Base-by-base conservation (phyloP, 2,113 vertebrate genomes). In the Lophius piscatorius region DNA sequence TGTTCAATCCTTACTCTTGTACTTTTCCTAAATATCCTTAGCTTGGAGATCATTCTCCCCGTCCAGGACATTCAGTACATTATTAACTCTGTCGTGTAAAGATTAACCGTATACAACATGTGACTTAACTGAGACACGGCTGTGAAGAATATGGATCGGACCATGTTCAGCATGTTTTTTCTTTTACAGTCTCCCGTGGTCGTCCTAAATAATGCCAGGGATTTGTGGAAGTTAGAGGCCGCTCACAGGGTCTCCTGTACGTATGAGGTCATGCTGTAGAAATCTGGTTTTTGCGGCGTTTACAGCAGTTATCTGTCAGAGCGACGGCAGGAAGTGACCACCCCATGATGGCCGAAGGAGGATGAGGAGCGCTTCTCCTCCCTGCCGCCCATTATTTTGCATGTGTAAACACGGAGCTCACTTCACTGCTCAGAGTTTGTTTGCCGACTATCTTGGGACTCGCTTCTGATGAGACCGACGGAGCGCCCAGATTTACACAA, bases 401-500 rank as follows among this genome's bases (percentile, higher is more conserved):
- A 6, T 42, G 12, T 24, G 60, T 65, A 39, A 58, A 77, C 49
- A 74, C 16, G 1, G 2, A 55, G 23, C 60, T 44, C 47, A n/a
- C 54, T 20, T 50, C 26, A 12, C 20, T 3, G 1, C 6, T 51
- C 21, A 10, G 26, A 3, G 0, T 1, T 1, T 58, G 48, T 65
- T 72, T 69, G 63, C 29, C 11, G 17, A 55, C 42, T 33, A 35
- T 36, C 42, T 52, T n/a, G n/a, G n/a, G n/a, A n/a, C n/a, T n/a
- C n/a, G n/a, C n/a, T n/a, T n/a, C n/a, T n/a, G n/a, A n/a, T n/a
- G n/a, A n/a, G n/a, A n/a, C n/a, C n/a, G n/a, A n/a, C n/a, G n/a
- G n/a, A n/a, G n/a, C n/a, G n/a, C n/a, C n/a, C n/a, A n/a, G n/a
- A n/a, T n/a, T n/a, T n/a, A n/a, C n/a, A n/a, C 9, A 11, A 17